Conservation (phyloP, 1,140 invertebrate species). For the Cardiocondyla obscurior region DNA sequence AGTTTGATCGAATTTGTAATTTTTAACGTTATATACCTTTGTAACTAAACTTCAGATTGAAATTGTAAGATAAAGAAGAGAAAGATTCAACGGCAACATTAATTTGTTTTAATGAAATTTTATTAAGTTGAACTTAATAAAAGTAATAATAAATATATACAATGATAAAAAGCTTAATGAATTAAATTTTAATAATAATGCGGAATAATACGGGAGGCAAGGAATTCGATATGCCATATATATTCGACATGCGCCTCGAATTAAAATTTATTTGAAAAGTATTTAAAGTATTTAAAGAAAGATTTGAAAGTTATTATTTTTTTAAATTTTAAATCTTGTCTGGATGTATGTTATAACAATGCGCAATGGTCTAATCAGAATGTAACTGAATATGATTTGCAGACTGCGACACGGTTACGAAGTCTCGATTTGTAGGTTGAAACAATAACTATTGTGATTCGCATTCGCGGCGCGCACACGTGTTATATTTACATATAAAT, state of each 20-base stretch:
- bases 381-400: background rate
- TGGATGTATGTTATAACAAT: background rate
- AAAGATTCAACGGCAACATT: background rate
- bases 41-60: conserved; percentile 5
- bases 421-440: conserved; percentile 6
- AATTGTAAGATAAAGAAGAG: background rate
- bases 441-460: conserved; percentile 24
- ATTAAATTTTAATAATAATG: background rate
- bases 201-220: background rate
- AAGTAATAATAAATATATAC: background rate
- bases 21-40: conserved; percentile 16
- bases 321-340: background rate
- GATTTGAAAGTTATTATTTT: background rate
- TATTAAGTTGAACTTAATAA: background rate
- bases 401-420: background rate
- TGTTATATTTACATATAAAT: conserved; percentile 11
- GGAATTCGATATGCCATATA: background rate
- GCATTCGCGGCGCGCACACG: background rate
- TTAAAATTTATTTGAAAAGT: background rate
- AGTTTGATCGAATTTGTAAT: conserved; percentile 34
- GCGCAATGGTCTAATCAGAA: background rate
- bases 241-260: background rate
- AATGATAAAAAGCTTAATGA: background rate
- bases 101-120: background rate
- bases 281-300: background rate